phyloP scores from a whole-genome alignment of 2,797 vertebrate genomes.

The Coregonus ussuriensis region DNA sequence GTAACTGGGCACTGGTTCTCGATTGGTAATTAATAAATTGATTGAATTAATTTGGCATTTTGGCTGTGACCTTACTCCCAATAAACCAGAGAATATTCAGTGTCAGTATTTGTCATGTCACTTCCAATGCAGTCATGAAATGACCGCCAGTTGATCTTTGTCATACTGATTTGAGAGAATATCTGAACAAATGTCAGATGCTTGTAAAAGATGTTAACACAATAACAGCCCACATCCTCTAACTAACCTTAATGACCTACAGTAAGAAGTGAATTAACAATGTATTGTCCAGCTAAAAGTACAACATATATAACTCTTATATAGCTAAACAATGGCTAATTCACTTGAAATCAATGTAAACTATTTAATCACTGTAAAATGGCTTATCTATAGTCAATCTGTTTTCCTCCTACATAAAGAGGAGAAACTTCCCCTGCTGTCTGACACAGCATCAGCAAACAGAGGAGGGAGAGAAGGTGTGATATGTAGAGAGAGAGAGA shows the following conservation, averaged over 20 bases:
- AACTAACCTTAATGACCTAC: neutral
- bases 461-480: neutral
- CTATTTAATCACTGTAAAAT: neutral
- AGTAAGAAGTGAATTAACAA: neutral
- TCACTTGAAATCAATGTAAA: neutral
- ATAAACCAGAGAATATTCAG: neutral
- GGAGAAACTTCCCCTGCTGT: neutral
- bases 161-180: neutral
- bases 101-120: neutral
- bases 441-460: slow-evolving; percentile 23
- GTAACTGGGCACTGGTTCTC: slow-evolving; percentile 9
- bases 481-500: slow-evolving; percentile 31
- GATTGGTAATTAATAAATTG: slow-evolving; percentile 18
- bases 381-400: neutral
- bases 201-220: neutral
- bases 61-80: slow-evolving; percentile 12
- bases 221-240: neutral
- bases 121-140: neutral
- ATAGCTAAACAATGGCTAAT: neutral
- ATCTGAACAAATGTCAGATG: neutral
- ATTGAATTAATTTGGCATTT: slow-evolving; percentile 4
- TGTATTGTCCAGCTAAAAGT: neutral
- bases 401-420: neutral
- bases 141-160: neutral
- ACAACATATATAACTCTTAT: neutral